Base-by-base conservation (phyloP, 2,888 invertebrate species). In the Coecobrya sp. region DNA sequence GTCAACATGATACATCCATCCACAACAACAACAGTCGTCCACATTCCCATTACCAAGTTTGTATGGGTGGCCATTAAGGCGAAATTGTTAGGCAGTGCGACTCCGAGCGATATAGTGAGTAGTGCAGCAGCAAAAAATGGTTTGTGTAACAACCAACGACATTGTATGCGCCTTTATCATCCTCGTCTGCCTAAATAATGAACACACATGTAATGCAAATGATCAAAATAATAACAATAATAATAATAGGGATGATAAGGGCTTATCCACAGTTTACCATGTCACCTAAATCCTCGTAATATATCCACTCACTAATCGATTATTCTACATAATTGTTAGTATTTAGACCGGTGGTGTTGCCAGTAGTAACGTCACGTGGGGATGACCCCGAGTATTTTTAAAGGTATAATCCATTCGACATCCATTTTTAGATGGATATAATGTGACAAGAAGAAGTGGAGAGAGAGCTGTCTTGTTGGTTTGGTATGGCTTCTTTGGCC, bases 21-120 rank as follows among this genome's bases (percentile, higher is more conserved):
- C 62, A n/a, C n/a, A n/a, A n/a, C n/a, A 16, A 27, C 36, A 8
- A 25, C 45, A 3, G 22, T 76, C 73, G 22, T 45, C 25, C 68
- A 82, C 84, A 65, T 88, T 81, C 36, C 36, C 36, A 62, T 91
- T 91, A 73, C 79, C 92, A 85, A 89, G 36, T 92, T 89, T 92
- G 89, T 92, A 89, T 92, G 85, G 89, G 92, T 92, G 92, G 92
- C 87, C 84, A 88, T 92, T 92, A 92, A 91, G 62, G 91, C 84
- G 59, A 87, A 91, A 68, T 27, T 16, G 19, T 65, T 73, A 73
- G 73, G 73, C 73, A 42, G 19, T 22, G 22, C 11, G 22, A 25
- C 25, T 22, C 8, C 62, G n/a, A 59, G n/a, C 59, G 19, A 1
- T 10, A 25, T 8, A 4, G 22, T 5, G 13, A 49, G 13, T n/a